A percentile compares a stretch with the other conserved stretches of the same genome.
Conservation (phyloP, 2,888 invertebrate genomes). For the Apamea anceps region DNA sequence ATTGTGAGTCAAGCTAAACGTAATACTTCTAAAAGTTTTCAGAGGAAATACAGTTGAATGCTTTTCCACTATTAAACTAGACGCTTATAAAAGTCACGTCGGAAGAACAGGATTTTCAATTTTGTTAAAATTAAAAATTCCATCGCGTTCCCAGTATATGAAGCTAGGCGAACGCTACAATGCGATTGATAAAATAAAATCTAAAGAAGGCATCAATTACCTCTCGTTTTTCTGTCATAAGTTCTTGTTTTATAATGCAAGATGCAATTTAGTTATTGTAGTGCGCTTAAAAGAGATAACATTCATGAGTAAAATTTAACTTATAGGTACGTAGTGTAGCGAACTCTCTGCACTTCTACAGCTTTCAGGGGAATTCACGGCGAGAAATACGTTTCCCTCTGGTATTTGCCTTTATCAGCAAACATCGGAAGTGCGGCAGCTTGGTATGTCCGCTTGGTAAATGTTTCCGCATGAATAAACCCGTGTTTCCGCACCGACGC, state of each 20-base stretch:
- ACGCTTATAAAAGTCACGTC: slow-evolving; percentile 18
- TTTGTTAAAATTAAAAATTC: slow-evolving; percentile 32
- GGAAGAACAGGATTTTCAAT: slow-evolving; percentile 11
- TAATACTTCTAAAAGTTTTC: slow-evolving; percentile 16
- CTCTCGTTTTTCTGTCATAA: neutral
- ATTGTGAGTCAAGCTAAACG: slow-evolving; percentile 14
- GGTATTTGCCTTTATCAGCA: slow-evolving; percentile 32
- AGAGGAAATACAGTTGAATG: slow-evolving; percentile 9
- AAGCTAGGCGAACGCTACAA: neutral
- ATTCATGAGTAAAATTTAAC: neutral
- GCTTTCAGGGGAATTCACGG: neutral
- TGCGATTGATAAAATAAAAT: neutral
- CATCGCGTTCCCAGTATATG: neutral
- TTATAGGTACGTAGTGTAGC: neutral
- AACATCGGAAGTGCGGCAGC: slow-evolving; percentile 37
- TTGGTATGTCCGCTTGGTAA: slow-evolving; percentile 31
- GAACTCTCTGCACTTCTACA: slow-evolving; percentile 3
- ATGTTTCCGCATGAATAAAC: slow-evolving; percentile 37
- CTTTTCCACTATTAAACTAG: slow-evolving; percentile 6
- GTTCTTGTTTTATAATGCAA: neutral
- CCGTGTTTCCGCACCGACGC: slow-evolving; percentile 32
- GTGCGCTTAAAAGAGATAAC: neutral
- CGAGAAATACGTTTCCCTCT: slow-evolving; percentile 6
- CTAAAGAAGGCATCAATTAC: neutral
- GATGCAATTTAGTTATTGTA: neutral